Evolutionary conservation across 1,140 invertebrate species (phyloP), one percentile per base, ranked within the genome.

Genomic region (Calosoma granatense): DNA sequence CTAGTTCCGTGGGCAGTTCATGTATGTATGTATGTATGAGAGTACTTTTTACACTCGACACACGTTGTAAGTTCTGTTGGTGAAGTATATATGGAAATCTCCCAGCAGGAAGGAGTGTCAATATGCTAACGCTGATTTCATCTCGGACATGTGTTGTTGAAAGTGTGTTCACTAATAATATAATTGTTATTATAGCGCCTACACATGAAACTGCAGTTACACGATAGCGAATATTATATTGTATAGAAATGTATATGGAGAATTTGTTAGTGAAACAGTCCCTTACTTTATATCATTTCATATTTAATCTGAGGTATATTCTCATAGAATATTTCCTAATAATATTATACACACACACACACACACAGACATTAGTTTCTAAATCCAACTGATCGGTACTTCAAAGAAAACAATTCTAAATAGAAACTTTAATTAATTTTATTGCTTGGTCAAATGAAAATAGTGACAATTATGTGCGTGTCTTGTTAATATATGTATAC

Each of bases 121-220:
- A 47, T 47, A 47, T 47, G 41, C 41, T 47, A 47, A 47, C 9
- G 17, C 15, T 11, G 41, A 47, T 47, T 47, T 47, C 41, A 47
- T 47, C 41, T 47, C 17, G 41, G 41, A 47, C 41, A 47, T 47
- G 41, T 47, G 41, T 47, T n/a, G n/a, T n/a, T 47, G 41, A 47
- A 47, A 47, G 41, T 47, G n/a, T n/a, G 41, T 47, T 36, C 26
- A 36, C n/a, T n/a, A n/a, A 30, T 30, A 47, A 3, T 17, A 17
- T 17, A 17, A 47, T 47, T 47, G 41, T 47, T 47, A 47, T 17
- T 47, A 47, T n/a, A n/a, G n/a, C n/a, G 41, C 41, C 41, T 47
- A 47, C 41, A 47, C 41, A 47, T 4, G 17, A 36, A n/a, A n/a
- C n/a, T n/a, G n/a, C n/a, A n/a, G n/a, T n/a, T n/a, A n/a, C n/a